These are phyloP conservation scores for Pomatostomus ruficeps DNA, from an alignment of 2,113 vertebrate genomes.

Conservation along the genomic window DNA sequence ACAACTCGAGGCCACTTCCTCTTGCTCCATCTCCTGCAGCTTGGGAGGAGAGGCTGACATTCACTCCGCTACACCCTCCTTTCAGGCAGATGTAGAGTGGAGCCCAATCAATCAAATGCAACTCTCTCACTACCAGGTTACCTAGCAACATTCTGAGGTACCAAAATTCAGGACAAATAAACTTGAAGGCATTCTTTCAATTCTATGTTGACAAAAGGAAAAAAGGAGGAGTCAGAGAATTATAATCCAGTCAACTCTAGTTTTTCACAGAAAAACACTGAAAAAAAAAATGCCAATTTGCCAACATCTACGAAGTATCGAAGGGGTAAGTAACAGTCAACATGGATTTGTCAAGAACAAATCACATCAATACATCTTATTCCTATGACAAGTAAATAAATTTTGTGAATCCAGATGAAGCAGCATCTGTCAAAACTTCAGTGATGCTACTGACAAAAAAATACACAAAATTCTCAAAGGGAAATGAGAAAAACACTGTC, in stretches of 20 bases:
- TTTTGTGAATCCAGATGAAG: neutral
- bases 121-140: neutral
- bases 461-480: neutral
- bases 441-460: neutral
- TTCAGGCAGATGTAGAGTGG: neutral
- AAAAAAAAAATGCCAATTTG: neutral
- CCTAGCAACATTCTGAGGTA: neutral
- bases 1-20: neutral
- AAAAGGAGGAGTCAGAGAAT: neutral
- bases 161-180: neutral
- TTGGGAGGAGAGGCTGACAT: neutral
- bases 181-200: neutral
- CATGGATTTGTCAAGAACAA: neutral
- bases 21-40: rapidly evolving
- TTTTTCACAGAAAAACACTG: neutral
- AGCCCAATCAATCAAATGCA: neutral
- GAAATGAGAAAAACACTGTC: neutral
- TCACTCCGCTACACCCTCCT: neutral
- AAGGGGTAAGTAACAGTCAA: neutral
- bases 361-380: neutral
- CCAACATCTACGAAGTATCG: neutral
- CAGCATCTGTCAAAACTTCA: neutral
- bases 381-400: neutral
- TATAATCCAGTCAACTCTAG: neutral
- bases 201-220: neutral